Evolutionary conservation across 1,140 invertebrate species (phyloP), one percentile per base, ranked within the genome.

Genomic region (Acyrthosiphon pisum): DNA sequence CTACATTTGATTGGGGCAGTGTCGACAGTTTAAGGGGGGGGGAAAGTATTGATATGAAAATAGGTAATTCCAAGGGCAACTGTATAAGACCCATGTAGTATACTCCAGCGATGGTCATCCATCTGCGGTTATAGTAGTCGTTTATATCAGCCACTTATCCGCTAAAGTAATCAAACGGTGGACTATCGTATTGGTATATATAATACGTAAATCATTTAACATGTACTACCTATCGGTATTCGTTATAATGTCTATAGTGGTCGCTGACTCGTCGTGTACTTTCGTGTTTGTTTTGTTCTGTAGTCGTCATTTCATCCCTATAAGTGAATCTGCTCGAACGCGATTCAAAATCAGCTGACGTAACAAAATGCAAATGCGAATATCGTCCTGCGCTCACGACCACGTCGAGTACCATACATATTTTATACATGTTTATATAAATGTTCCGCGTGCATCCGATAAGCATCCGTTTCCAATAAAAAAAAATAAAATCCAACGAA

Each of bases 381-480:
- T 48, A 88, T 88, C n/a, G 87, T 35, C 7, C 22, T 18, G 8
- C 2, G 35, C 88, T 50, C 88, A 89, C 88, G 88, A 89, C 50
- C 30, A n/a, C 46, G 30, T 88, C 26, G 56, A 11, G 9, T 23
- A 20, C n/a, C 37, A 9, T 9, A 48, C 23, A 30, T 46, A 23
- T 84, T 84, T 84, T 83, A 86, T 86, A 46, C 41, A 50, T 35
- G n/a, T 90, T 6, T 50, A 60, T 68, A 44, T 68, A n/a, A 30
- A n/a, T 90, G 37, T 53, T 46, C 48, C 87, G 50, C 87, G 87
- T 89, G 87, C n/a, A 37, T 89, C 87, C 37, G 89, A 90, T 90
- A 90, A 90, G 9, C 53, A 90, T 41, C 53, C 53, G 53, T 90
- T 90, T 89, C 35, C 48, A 53, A 89, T 89, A 41, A 56, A 89